Base-by-base conservation (phyloP, 1,140 invertebrate genomes). In the Zaprionus vittiger region DNA sequence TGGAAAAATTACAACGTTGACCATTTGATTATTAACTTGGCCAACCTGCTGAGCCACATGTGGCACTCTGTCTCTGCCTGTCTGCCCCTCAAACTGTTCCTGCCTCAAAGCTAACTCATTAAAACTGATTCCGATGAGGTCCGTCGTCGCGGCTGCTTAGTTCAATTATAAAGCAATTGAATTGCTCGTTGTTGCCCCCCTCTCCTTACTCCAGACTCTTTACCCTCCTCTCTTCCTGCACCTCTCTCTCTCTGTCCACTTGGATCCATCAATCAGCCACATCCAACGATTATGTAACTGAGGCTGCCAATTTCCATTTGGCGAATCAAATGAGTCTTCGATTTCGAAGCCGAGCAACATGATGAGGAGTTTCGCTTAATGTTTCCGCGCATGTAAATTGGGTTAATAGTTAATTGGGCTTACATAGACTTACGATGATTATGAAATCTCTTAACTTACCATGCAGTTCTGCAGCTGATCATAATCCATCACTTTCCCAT, bases 161-260 rank as follows among this genome's bases (percentile, higher is more conserved):
- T 84, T 84, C 85, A 89, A 89, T 89, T 89, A 90, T 90, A 89
- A 90, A 90, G 74, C 84, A 89, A 89, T 89, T 89, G 84, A 89
- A 89, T 89, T 89, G 84, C 77, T 80, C 54, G 67, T 67, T 78
- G 67, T 47, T 77, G 76, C 34, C 44, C 62, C 62, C 61, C 26
- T 54, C 65, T 52, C 60, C 26, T 6, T 6, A 24, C 24, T 5
- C 0, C 6, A 28, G 26, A 28, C 26, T 28, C 26, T 1, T 7
- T 28, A 7, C 26, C 26, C 6, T 7, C 26, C 67, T 54, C 60
- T 49, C n/a, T 12, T 34, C 24, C 20, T 17, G 20, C 5, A 20
- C 20, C 20, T 22, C 1, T 63, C 68, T 70, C 38, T n/a, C n/a
- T 20, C 41, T 7, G 17, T 7, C 5, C n/a, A 17, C 7, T 17